Evolutionary conservation across 2,797 vertebrate genomes (phyloP), one percentile per base, ranked within the genome.

Genomic region (Melanotaenia maccullochi): DNA sequence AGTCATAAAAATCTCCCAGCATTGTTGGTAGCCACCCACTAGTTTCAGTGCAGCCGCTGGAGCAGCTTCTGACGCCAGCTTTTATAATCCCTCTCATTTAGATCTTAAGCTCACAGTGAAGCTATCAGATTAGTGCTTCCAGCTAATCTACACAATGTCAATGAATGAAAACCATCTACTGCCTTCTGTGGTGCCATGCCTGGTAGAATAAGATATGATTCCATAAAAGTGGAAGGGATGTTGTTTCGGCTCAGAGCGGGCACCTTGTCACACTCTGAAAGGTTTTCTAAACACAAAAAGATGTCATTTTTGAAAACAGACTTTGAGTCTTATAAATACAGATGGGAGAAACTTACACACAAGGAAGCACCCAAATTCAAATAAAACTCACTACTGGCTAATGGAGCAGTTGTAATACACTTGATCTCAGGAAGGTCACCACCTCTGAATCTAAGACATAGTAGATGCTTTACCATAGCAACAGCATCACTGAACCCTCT

Each of bases 1-100:
- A 85, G 67, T 78, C 72, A 65, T 54, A 63, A n/a, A 60, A 67
- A 68, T 69, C n/a, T 5, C 25, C 59, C 36, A 73, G 47, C 73
- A 72, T 72, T 78, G 76, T 73, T 75, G 74, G 68, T 59, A 73
- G 33, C 73, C 67, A 40, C 66, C 70, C 75, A 82, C 70, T 61
- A 71, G 76, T 64, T 57, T 68, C 76, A 73, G 67, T 44, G 65
- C 66, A 69, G 79, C 82, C 68, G 78, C 82, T 65, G 81, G 63
- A 85, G 69, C 40, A 24, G 57, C 76, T 82, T 75, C 60, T 78
- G 77, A 85, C 12, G 47, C 73, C 79, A 78, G 78, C 42, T 85
- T 86, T 87, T 68, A 86, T 90, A 91, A 92, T 91, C 89, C 85
- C 33, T 57, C 79, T 87, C 85, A 83, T 85, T 91, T 82, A 85